Conservation (phyloP, 1,140 invertebrate species). For the Sinella curviseta region DNA sequence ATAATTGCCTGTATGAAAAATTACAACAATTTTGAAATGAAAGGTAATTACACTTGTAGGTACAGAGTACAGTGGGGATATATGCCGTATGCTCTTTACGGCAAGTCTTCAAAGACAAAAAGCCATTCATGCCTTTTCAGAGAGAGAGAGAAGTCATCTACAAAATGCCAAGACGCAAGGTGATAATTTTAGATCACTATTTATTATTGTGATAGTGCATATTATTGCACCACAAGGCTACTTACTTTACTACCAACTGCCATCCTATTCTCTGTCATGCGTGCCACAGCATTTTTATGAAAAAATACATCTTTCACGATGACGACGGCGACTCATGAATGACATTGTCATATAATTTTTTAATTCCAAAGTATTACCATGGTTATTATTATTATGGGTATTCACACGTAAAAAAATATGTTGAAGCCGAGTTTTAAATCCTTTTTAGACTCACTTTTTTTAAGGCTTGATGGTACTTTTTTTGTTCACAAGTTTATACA, state of each 20-base stretch:
- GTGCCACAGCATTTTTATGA: neutral
- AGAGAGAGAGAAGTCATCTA: neutral
- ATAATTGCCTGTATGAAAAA: neutral
- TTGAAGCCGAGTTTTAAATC: neutral
- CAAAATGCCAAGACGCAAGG: neutral
- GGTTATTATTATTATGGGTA: neutral
- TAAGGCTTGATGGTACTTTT: neutral
- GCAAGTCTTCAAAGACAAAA: too few species aligned
- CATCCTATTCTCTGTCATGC: too few species aligned
- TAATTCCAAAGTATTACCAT: neutral
- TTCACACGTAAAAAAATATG: slow-evolving; percentile 1
- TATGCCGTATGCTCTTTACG: neutral
- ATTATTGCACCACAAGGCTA: neutral
- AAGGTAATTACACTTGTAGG: neutral
- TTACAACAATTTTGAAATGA: neutral
- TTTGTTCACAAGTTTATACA: neutral
- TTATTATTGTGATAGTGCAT: neutral
- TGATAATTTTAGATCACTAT: neutral
- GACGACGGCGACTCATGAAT: neutral
- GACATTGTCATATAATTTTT: neutral
- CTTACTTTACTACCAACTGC: too few species aligned
- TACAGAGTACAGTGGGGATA: neutral
- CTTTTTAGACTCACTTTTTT: neutral
- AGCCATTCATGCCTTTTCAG: neutral
- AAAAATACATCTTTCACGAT: neutral